Evolutionary conservation across 2,113 vertebrate species (phyloP), one percentile per base, ranked within the genome.

Genomic region (Tichodroma muraria): DNA sequence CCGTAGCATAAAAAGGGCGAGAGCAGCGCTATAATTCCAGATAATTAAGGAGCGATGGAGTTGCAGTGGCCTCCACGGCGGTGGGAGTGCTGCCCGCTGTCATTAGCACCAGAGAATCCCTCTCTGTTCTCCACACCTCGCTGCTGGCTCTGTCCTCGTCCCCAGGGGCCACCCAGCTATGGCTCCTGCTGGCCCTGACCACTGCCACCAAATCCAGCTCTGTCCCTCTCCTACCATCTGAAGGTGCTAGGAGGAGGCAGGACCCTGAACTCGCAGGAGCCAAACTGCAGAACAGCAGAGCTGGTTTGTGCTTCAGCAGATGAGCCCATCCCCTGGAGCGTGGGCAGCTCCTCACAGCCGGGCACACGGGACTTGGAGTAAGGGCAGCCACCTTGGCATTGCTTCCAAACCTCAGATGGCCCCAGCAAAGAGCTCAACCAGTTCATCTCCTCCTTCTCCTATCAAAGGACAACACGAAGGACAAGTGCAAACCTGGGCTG

Each of bases 21-120:
- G 90, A 96, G 88, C 30, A 44, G 94, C 1, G 7, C 94, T 95
- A 92, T 97, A 96, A 97, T 97, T 97, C 96, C 97, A 96, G 95
- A 97, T 98, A 97, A 98, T 98, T 97, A 98, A 97, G 95, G 97
- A 97, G 91, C 3, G 3, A 93, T 88, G 3, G 35, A 95, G 95
- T 86, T 93, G 59, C 59, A 75, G 94, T 38, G 65, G 66, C 94
- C 77, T 88, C 20, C 63, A 52, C 31, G 8, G 94, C 3, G 5
- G 25, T 17, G 88, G 94, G 95, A 97, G 81, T 8, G 72, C 72
- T 61, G 96, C 95, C 94, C 10, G 15, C 95, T 79, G 95, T 86
- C 95, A 90, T 95, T 80, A 87, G 70, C 4, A 1, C 90, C 0
- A 10, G 47, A 12, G 49, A 59, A 92, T 77, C 38, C 86, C 57